Evolutionary conservation across 2,113 vertebrate genomes (phyloP), one percentile per base, ranked within the genome.

Genomic region (Scomber colias): DNA sequence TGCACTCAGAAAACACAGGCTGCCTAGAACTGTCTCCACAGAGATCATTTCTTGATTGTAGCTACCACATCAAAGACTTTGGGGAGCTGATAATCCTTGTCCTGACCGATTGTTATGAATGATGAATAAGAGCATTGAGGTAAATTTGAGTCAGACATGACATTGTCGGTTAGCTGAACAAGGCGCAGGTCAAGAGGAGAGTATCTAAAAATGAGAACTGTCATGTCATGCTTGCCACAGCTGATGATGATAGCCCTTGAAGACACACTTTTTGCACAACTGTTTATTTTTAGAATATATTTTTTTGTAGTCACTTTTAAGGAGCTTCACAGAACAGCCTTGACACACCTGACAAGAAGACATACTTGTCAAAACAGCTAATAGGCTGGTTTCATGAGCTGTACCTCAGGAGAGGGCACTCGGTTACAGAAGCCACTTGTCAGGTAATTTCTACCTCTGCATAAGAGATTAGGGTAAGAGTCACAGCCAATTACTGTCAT

Each of bases 401-500:
- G 19, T 6, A 75, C 77, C 87, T 90, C 82, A 35, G 60, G 82
- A 89, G 89, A 82, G 89, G 85, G 86, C 65, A 54, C 27, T 50
- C 55, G 30, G 75, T 78, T 75, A 69, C 62, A 68, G 74, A 45
- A 83, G 65, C 70, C 75, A 71, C 87, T 86, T 88, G 85, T 92
- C 90, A 88, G 87, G 86, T 90, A 81, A 88, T 91, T 87, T 89
- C 77, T 86, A 84, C 79, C 78, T 79, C 83, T 48, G 79, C 72
- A 54, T 62, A 27, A 75, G 79, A 87, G 85, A 92, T 91, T 78
- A 92, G 70, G 77, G 73, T 51, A 77, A 73, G 66, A 86, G 80
- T 87, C 87, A 80, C 79, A 54, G 81, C 77, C 85, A 92, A 87
- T 92, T 92, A 90, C 62, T 79, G 83, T 86, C 90, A 91, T 87